Evolutionary conservation across 2,888 invertebrate genomes (phyloP).

Genomic region (Synanthedon vespiformis): DNA sequence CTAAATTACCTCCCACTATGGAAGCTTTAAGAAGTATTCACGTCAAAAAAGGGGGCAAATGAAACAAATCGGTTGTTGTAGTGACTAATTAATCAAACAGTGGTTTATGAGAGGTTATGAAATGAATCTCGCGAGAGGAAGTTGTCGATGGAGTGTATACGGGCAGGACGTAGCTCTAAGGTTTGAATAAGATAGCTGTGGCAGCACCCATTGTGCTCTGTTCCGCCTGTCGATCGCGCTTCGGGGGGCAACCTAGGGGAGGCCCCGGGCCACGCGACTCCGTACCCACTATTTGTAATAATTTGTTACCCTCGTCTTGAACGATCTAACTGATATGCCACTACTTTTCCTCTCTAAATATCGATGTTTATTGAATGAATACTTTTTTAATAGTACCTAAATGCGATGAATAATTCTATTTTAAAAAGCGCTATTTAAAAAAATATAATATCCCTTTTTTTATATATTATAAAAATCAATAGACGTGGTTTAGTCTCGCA

Average conservation of each 20-base stretch:
- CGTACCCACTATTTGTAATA: constrained; percentile 6
- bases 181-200: background rate
- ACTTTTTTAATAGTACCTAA: background rate
- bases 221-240: background rate
- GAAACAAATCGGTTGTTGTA: no score
- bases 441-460: no score
- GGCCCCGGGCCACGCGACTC: background rate
- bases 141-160: background rate
- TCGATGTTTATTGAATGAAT: background rate
- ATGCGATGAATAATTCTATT: background rate
- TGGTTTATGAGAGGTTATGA: background rate
- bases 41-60: no score
- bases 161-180: background rate
- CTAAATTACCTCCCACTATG: no score
- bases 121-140: background rate
- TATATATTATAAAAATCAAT: no score
- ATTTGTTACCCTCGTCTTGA: constrained; percentile 5
- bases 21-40: no score
- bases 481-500: no score
- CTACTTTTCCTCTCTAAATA: constrained; percentile 1
- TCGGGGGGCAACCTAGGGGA: background rate
- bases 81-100: no score
- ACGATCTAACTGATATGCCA: constrained; percentile 3
- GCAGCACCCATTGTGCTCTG: background rate
- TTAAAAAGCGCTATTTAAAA: no score